Evolutionary conservation across 2,888 invertebrate genomes (phyloP).

Genomic region (Spodoptera exigua): DNA sequence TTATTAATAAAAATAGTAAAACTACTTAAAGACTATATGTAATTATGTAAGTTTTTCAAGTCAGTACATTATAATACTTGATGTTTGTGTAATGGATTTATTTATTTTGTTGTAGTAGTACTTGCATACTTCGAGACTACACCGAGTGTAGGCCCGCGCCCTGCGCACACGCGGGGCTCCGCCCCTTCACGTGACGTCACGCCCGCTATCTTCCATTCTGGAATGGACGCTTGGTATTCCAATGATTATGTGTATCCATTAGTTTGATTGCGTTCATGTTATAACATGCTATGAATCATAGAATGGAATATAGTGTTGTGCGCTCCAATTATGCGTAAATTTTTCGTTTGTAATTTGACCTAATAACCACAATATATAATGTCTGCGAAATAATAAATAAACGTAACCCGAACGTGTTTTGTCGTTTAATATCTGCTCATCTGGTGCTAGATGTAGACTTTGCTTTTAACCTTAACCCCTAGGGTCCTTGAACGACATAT

Average conservation of each 20-base stretch:
- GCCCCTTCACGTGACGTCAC: not conserved
- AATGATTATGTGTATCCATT: not conserved
- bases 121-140: slow-evolving; percentile 22
- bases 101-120: slow-evolving; percentile 78
- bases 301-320: slow-evolving; percentile 34
- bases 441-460: slow-evolving; percentile 62
- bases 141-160: too few relatives aligned
- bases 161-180: too few relatives aligned
- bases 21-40: slow-evolving; percentile 79
- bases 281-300: not conserved
- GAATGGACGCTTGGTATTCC: not conserved
- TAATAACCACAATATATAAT: slow-evolving; percentile 49
- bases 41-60: slow-evolving; percentile 77
- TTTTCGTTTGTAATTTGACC: slow-evolving; percentile 55
- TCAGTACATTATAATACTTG: slow-evolving; percentile 71
- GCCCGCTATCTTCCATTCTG: slow-evolving; percentile 25
- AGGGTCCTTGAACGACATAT: slow-evolving; percentile 33
- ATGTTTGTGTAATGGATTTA: slow-evolving; percentile 75
- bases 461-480: slow-evolving; percentile 53
- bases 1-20: slow-evolving; percentile 81
- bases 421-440: slow-evolving; percentile 60
- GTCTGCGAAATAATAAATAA: slow-evolving; percentile 57
- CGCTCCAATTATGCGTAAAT: slow-evolving; percentile 48
- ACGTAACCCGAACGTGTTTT: slow-evolving; percentile 51
- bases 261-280: not conserved